These are phyloP conservation scores for Metellina segmentata DNA, from an alignment of 2,888 invertebrate genomes.

Conservation along the genomic window DNA sequence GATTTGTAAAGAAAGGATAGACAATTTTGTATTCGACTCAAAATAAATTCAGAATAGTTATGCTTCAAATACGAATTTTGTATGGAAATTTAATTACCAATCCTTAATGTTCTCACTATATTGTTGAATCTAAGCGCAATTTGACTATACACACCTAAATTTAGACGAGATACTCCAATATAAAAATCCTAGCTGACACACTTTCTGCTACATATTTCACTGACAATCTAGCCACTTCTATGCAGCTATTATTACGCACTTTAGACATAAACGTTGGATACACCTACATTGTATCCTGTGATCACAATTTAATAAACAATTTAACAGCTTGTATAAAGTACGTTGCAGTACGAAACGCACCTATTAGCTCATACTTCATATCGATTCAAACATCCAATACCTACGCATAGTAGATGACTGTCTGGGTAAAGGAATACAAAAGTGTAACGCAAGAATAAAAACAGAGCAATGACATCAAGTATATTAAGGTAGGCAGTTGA, in stretches of 20 bases:
- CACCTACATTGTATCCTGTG: background rate
- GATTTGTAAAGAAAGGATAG: too few relatives aligned
- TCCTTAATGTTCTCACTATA: too few relatives aligned
- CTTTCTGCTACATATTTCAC: too few relatives aligned
- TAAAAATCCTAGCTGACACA: too few relatives aligned
- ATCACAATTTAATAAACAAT: conserved; percentile 36
- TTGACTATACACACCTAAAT: too few relatives aligned
- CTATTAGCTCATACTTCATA: background rate
- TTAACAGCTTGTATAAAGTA: conserved; percentile 21
- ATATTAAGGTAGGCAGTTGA: background rate
- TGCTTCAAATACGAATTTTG: too few relatives aligned
- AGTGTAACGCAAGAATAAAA: background rate
- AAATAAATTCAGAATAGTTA: too few relatives aligned
- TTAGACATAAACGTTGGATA: background rate
- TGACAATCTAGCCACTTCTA: background rate
- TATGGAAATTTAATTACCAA: too few relatives aligned
- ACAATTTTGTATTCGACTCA: too few relatives aligned
- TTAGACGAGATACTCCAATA: too few relatives aligned
- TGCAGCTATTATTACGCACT: background rate
- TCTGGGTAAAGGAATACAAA: background rate
- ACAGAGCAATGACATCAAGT: background rate
- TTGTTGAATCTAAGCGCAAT: too few relatives aligned
- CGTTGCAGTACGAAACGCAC: background rate
- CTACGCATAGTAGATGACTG: background rate
- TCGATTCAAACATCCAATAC: conserved; percentile 26